Percentiles rank a stretch among this genome's conserved stretches.
Evolutionary conservation across 2,888 invertebrate species (phyloP).

Genomic region (Lacanobia wlatinum): DNA sequence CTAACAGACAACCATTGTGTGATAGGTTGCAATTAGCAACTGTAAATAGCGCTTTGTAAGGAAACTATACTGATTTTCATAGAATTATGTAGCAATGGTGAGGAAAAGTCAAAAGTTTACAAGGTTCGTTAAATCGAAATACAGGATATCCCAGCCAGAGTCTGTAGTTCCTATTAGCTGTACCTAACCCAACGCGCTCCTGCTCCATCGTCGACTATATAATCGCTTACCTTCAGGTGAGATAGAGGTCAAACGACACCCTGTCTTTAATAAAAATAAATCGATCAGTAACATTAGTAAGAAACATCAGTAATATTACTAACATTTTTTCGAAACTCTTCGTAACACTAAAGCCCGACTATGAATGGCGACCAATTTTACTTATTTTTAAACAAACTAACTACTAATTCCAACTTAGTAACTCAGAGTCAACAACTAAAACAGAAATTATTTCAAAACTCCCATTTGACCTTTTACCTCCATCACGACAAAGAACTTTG

Average conservation of each 20-base stretch:
- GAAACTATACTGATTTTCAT: conserved; percentile 18
- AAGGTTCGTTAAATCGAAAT: neutral
- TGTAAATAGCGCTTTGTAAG: conserved; percentile 15
- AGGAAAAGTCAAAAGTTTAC: neutral
- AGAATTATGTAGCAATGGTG: neutral
- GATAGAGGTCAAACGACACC: no score
- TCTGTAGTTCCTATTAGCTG: neutral
- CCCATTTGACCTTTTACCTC: neutral
- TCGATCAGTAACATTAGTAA: neutral
- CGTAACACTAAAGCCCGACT: no score
- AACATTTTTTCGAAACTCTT: neutral
- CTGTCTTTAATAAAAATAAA: no score
- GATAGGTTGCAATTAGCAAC: conserved; percentile 42
- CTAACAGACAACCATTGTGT: conserved; percentile 60
- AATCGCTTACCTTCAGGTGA: neutral
- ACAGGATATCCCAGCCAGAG: neutral
- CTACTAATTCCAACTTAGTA: neutral
- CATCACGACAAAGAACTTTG: conserved; percentile 4
- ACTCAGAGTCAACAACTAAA: neutral
- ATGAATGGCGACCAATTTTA: no score
- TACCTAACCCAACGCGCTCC: neutral
- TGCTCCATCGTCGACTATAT: neutral
- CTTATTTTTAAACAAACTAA: neutral
- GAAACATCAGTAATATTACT: no score
- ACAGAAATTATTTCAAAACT: neutral